Base-by-base conservation (phyloP, 2,888 invertebrate species). In the Xestia c-nigrum region DNA sequence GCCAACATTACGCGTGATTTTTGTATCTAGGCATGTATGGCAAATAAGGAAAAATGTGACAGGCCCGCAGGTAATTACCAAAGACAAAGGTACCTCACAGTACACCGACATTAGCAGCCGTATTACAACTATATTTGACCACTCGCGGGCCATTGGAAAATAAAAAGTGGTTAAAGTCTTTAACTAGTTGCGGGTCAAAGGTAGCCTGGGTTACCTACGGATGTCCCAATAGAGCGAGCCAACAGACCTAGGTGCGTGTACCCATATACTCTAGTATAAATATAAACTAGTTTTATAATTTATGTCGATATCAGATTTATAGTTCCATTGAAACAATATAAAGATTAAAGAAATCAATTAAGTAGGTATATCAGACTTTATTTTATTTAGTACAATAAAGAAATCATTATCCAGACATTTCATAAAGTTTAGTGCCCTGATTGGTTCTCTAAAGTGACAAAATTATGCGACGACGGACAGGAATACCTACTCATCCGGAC, bases 311-410 rank as follows among this genome's bases (percentile, higher is more conserved):
- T n/a, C n/a, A n/a, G n/a, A n/a, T n/a, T n/a, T 59, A 78, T 14
- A 52, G 4, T 38, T 68, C n/a, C 14, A 68, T 55, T 50, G 21
- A 21, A 64, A 50, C n/a, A 61, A 40, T 50, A 21, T 47, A 14
- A 59, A 65, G 46, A 68, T 76, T 68, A 73, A 21, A 46, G 50
- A 40, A 46, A 40, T 43, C 14, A 24, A 24, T 63, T 7, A 40
- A 40, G 7, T n/a, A n/a, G n/a, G n/a, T n/a, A n/a, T n/a, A n/a
- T 40, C 40, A 40, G n/a, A 74, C 68, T 80, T 66, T 1, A 50
- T 72, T 80, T 64, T 68, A 68, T 57, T 55, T 14, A 21, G 1
- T 24, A 24, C 24, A 24, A 10, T 21, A 46, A 46, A 72, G 5
- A 14, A 40, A 40, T 7, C 19, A 16, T 19, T 24, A 12, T 63